phyloP scores from a whole-genome alignment of 2,113 vertebrate genomes.

The Castor canadensis region DNA sequence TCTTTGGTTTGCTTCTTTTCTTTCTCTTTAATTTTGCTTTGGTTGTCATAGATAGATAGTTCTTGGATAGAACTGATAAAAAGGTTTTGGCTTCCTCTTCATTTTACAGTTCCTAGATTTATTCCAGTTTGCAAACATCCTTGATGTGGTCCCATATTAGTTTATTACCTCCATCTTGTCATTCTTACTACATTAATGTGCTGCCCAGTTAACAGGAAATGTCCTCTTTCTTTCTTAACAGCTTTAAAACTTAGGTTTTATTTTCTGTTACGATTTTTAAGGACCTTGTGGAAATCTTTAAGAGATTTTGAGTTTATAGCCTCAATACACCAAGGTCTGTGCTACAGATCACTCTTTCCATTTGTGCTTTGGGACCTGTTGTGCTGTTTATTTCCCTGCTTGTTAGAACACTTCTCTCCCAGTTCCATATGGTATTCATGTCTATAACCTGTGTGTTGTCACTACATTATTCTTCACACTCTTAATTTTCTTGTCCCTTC shows the following conservation, averaged over 20 bases:
- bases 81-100: background rate
- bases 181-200: background rate
- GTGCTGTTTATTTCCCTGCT: fast-evolving
- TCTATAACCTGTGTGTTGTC: background rate
- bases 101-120: background rate
- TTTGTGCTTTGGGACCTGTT: background rate
- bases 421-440: background rate
- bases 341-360: background rate
- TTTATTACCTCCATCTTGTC: background rate
- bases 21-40: background rate
- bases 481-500: background rate
- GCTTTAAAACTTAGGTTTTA: background rate
- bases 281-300: background rate
- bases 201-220: background rate
- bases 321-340: no score
- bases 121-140: background rate
- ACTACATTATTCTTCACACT: background rate
- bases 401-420: background rate
- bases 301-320: background rate
- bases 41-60: background rate
- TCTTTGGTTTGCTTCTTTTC: background rate
- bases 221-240: background rate
- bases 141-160: background rate
- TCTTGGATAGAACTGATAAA: background rate
- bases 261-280: constrained; percentile 4